Evolutionary conservation across 2,113 vertebrate species (phyloP), one percentile per base, ranked within the genome.

Genomic region (Plestiodon gilberti): DNA sequence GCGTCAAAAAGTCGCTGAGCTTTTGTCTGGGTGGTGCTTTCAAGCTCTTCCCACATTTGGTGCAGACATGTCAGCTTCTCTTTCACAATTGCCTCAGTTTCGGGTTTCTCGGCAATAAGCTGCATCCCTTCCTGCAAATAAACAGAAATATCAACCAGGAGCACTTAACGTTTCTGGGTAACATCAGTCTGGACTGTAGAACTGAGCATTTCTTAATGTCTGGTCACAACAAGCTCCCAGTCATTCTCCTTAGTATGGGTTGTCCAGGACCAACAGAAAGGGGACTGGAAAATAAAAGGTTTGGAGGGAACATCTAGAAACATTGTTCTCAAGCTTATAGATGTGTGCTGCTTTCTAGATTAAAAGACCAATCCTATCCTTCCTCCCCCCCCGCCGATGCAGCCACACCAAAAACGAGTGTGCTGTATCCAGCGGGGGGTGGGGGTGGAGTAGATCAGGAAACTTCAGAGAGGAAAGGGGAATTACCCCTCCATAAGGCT

Each of bases 1-100:
- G 99, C 99, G 71, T 99, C 99, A 0, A 99, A 99, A 94, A 99
- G 98, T 73, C 98, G 96, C 95, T 99, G 98, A 77, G 99, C 99
- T 94, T 99, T 99, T 84, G 97, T 98, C 96, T 99, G 98, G 0
- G 99, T 99, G 57, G 98, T 99, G 43, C 97, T 98, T 95, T 99
- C 98, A 0, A 99, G 96, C 70, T 98, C 97, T 67, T 97, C 97
- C 99, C 99, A 99, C 98, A 98, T 98, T 33, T 95, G 83, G 89
- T 97, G 97, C 70, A 99, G 97, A 9, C 94, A 90, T 0, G 97
- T 96, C 92, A 99, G 96, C 93, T 99, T 99, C 92, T 99, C 98
- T 92, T 96, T 98, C 89, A 99, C 99, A 82, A 98, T 95, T 0
- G 92, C 95, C 92, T 99, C 98, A 0, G 97, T 99, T 95, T 99